Conservation (phyloP, 92 coral and sea anemone species). For the Actinostola sp. region DNA sequence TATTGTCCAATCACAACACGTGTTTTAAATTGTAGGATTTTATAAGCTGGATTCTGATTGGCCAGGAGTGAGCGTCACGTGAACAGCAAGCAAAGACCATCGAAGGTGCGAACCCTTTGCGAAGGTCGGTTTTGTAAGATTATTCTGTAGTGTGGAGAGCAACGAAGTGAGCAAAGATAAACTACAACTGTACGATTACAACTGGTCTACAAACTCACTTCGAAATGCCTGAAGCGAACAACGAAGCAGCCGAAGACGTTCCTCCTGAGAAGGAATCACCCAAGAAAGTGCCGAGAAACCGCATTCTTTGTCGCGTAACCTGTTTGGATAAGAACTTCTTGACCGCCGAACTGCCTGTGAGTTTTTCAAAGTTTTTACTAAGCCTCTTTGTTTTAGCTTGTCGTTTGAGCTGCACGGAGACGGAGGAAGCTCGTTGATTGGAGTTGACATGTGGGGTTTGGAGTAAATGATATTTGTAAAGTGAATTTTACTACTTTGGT, state of each 20-base stretch:
- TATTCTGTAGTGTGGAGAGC: conserved; percentile 3
- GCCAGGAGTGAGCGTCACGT: conserved; percentile 9
- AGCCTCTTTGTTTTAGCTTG: neutral
- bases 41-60: conserved; percentile 15
- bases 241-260: conserved; percentile 48
- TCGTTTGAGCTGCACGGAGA: neutral
- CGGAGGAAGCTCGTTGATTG: neutral
- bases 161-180: conserved; percentile 7
- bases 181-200: neutral
- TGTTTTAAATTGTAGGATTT: conserved; percentile 2
- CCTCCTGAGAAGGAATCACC: conserved; percentile 57
- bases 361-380: conserved; percentile 12
- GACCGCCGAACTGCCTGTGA: conserved; percentile 86
- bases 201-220: neutral
- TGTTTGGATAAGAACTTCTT: conserved; percentile 89
- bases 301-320: conserved; percentile 81
- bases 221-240: conserved; percentile 65
- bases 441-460: neutral
- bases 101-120: conserved; percentile 20
- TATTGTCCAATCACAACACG: conserved; percentile 10
- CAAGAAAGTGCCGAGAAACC: conserved; percentile 80
- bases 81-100: neutral
- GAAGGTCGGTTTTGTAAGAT: conserved; percentile 18
- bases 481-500: neutral
- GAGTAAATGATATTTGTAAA: neutral